Conservation (phyloP, 2,888 invertebrate species). For the Idaea straminata region DNA sequence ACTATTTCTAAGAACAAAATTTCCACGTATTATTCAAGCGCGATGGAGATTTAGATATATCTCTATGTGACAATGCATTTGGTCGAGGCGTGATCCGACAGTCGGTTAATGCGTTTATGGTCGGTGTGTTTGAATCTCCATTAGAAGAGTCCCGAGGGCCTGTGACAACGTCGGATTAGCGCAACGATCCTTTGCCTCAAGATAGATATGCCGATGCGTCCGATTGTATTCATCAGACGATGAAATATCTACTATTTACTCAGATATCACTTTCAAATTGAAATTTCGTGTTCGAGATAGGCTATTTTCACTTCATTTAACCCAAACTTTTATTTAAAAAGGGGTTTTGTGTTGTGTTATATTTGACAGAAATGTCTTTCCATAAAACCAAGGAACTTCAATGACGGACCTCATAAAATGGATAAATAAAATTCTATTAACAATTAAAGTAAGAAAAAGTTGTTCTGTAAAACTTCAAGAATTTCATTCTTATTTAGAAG, state of each 20-base stretch:
- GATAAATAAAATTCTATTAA: constrained; percentile 8
- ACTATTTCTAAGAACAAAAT: neutral
- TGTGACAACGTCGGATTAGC: constrained; percentile 50
- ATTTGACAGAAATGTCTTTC: too few relatives aligned
- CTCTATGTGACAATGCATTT: constrained; percentile 41
- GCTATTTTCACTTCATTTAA: neutral
- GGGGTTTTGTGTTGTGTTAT: too few relatives aligned
- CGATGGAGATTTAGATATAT: constrained; percentile 42
- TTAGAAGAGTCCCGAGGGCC: constrained; percentile 42
- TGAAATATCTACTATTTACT: constrained; percentile 16
- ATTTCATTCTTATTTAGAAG: constrained; percentile 37
- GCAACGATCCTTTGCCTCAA: constrained; percentile 27
- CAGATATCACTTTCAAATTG: neutral
- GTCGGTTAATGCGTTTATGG: constrained; percentile 61
- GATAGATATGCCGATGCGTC: constrained; percentile 26
- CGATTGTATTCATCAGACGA: constrained; percentile 27
- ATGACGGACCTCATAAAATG: neutral
- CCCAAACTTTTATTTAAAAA: too few relatives aligned
- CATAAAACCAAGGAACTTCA: too few relatives aligned
- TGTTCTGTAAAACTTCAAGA: constrained; percentile 21
- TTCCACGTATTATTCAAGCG: constrained; percentile 31
- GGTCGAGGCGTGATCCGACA: constrained; percentile 51
- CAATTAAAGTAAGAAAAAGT: constrained; percentile 20
- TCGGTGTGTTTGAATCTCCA: constrained; percentile 64
- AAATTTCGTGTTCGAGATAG: neutral